These are phyloP conservation scores for Calameuta pallipes DNA, from an alignment of 2,888 invertebrate species.

Conservation along the genomic window DNA sequence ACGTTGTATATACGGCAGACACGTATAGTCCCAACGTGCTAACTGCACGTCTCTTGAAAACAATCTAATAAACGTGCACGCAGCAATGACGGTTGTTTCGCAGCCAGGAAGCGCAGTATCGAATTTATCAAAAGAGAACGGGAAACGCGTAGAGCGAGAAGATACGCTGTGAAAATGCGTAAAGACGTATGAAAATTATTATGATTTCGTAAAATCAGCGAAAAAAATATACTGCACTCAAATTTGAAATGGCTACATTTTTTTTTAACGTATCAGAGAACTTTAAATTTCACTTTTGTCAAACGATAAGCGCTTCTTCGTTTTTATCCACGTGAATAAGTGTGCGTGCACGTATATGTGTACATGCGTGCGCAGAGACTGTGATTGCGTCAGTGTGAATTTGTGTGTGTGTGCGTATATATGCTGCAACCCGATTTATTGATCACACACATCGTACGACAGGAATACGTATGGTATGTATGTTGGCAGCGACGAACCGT, in stretches of 20 bases:
- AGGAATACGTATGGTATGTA: conserved; percentile 21
- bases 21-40: background rate
- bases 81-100: background rate
- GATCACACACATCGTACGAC: conserved; percentile 59
- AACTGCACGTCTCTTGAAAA: background rate
- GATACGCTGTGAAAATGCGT: conserved; percentile 31
- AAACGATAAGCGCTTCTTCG: background rate
- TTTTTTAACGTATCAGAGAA: too few species aligned
- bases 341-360: background rate
- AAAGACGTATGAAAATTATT: too few species aligned
- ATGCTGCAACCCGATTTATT: conserved; percentile 61
- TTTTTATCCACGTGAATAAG: background rate
- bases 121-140: conserved; percentile 59
- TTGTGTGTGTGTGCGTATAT: conserved; percentile 40
- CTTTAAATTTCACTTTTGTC: background rate
- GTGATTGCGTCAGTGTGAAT: conserved; percentile 20
- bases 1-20: background rate
- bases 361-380: background rate
- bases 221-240: background rate
- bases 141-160: conserved; percentile 44
- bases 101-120: conserved; percentile 55
- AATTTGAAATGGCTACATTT: background rate
- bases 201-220: background rate
- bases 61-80: background rate
- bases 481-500: conserved; percentile 7